Conservation (phyloP, 92 coral and sea anemone species). For the Heliopora coerulea region DNA sequence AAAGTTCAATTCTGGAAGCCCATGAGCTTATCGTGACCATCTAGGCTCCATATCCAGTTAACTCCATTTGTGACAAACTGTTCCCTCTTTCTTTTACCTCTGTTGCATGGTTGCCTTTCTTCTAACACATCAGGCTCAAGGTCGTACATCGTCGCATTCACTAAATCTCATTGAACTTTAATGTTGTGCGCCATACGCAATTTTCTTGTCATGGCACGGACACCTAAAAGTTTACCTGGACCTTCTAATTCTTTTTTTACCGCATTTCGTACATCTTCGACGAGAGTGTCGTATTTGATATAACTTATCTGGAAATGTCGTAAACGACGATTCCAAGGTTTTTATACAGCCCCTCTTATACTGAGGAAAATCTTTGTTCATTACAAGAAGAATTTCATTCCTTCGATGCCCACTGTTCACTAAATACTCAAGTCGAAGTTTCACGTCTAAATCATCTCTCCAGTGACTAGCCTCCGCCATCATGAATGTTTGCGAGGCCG, state of each 20-base stretch:
- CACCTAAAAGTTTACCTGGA: slow-evolving; percentile 15
- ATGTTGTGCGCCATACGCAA: slow-evolving; percentile 5
- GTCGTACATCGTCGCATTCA: slow-evolving; percentile 15
- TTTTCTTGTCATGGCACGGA: slow-evolving; percentile 16
- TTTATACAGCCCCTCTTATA: slow-evolving; percentile 13
- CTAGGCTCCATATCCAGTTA: slow-evolving; percentile 22
- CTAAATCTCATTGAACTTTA: slow-evolving; percentile 16
- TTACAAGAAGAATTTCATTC: slow-evolving; percentile 11
- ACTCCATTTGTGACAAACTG: slow-evolving; percentile 13
- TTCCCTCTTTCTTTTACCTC: slow-evolving; percentile 4
- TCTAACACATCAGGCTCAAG: slow-evolving; percentile 1
- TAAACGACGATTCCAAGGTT: slow-evolving; percentile 17
- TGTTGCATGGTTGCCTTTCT: slow-evolving; percentile 7
- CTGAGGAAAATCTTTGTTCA: slow-evolving; percentile 14
- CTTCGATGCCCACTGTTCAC: slow-evolving; percentile 14
- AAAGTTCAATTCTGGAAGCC: slow-evolving; percentile 28
- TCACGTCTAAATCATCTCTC: background rate
- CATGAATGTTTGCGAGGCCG: background rate
- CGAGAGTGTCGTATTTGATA: slow-evolving; percentile 13
- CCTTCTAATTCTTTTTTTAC: slow-evolving; percentile 10
- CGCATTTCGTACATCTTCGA: slow-evolving; percentile 11
- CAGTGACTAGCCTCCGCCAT: background rate
- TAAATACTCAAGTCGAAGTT: slow-evolving; percentile 2
- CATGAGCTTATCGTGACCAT: slow-evolving; percentile 25
- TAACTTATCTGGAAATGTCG: slow-evolving; percentile 12